Conservation (phyloP, 2,888 invertebrate genomes). For the Xylota sylvarum region DNA sequence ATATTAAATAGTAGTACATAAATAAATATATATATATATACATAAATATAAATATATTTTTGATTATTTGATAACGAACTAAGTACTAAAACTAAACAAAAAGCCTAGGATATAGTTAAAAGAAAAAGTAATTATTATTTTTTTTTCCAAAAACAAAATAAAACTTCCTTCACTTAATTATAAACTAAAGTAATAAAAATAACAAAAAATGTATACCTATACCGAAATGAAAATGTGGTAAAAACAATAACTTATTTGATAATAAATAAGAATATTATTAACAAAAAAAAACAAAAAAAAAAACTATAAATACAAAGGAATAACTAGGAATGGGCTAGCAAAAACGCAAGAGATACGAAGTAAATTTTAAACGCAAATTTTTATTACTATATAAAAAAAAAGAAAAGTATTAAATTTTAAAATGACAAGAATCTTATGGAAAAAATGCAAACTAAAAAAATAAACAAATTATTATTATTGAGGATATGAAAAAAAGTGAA, state of each 20-base stretch:
- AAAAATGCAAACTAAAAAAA: constrained; percentile 72
- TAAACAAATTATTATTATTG: constrained; percentile 74
- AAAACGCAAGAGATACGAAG: constrained; percentile 76
- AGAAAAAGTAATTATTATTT: constrained; percentile 75
- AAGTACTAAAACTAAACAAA: constrained; percentile 75
- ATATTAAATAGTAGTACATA: constrained; percentile 71
- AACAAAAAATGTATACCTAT: constrained; percentile 74
- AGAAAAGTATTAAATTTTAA: constrained; percentile 78
- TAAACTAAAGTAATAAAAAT: constrained; percentile 48
- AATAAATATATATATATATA: constrained; percentile 72
- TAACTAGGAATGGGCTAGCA: constrained; percentile 78
- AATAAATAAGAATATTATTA: constrained; percentile 75
- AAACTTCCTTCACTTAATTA: constrained; percentile 69
- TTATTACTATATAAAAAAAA: constrained; percentile 71
- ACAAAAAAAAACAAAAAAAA: constrained; percentile 42
- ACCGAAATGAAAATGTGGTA: constrained; percentile 76
- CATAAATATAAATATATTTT: constrained; percentile 75
- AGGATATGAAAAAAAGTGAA: constrained; percentile 76
- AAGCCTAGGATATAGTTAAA: constrained; percentile 79
- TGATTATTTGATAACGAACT: constrained; percentile 77
- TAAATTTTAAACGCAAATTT: constrained; percentile 76
- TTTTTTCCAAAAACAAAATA: constrained; percentile 61
- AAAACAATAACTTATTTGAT: constrained; percentile 77
- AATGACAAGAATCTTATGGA: constrained; percentile 73
- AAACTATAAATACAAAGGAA: constrained; percentile 70